Evolutionary conservation across 1,140 invertebrate species (phyloP), one percentile per base, ranked within the genome.

Genomic region (Drusus annulatus): DNA sequence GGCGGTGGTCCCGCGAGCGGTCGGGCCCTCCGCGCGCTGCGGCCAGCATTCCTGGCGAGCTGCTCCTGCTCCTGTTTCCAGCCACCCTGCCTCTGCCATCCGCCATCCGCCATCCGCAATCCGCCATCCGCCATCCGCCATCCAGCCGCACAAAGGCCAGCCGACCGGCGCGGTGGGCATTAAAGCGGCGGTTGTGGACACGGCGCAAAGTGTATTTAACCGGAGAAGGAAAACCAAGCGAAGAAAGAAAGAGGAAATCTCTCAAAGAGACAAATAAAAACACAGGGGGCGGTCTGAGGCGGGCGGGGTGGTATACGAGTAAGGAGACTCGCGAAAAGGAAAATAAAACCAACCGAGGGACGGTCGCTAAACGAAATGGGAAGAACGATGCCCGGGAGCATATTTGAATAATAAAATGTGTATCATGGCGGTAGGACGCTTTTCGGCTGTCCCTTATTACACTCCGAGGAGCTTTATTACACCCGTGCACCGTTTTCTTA

Each of bases 371-470:
- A 52, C 28, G 68, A 23, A 71, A 51, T 28, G 68, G 21, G 45
- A 51, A 21, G 68, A 52, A 51, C 68, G 68, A 19, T 52, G 68
- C 68, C 68, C 68, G 68, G 50, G 68, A 71, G 68, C 68, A 51
- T 51, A 71, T 51, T 71, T 51, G 68, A 71, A 71, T 71, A 65
- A 65, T 65, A 52, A 71, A 71, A 71, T 71, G 45, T 50, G 17
- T 51, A 54, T 28, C 45, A 71, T 25, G 8, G 50, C 45, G 36
- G 36, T 17, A 17, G 62, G 31, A 45, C 2, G 62, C 68, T 71
- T 52, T 21, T 71, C 45, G 19, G 68, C 45, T 15, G 68, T 19
- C 36, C 17, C 68, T 71, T 21, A 19, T 52, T 23, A 21, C 45
- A 25, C 23, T n/a, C 21, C 16, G 17, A 23, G 10, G 15, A 52